Conservation (phyloP, 2,888 invertebrate species). For the Elmis aenea region DNA sequence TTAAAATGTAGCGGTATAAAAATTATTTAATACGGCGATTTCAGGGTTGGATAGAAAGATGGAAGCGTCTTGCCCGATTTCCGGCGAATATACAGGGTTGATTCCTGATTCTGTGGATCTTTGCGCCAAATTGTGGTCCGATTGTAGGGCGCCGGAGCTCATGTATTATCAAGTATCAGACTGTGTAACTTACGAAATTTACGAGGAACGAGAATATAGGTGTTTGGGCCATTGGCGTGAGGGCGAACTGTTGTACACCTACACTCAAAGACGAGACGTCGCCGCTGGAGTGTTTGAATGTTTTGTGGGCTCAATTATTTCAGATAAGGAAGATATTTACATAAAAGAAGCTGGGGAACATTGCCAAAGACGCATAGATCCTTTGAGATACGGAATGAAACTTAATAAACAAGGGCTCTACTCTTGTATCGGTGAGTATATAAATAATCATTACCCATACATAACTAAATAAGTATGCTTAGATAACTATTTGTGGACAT, state of each 20-base stretch:
- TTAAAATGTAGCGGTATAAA: no score
- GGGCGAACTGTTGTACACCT: slow-evolving; percentile 57
- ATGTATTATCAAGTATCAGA: slow-evolving; percentile 64
- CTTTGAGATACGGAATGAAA: slow-evolving; percentile 58
- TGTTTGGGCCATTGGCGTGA: slow-evolving; percentile 65
- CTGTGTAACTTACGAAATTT: slow-evolving; percentile 55
- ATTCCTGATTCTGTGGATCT: slow-evolving; percentile 57
- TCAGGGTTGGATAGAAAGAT: slow-evolving; percentile 17
- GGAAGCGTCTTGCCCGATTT: slow-evolving; percentile 53
- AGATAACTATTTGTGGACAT: no score
- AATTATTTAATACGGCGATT: no score
- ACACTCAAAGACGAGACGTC: slow-evolving; percentile 59
- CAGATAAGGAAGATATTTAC: slow-evolving; percentile 54
- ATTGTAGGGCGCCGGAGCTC: slow-evolving; percentile 58
- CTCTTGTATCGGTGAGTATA: slow-evolving; percentile 31
- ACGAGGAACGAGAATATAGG: slow-evolving; percentile 61
- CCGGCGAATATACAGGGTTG: slow-evolving; percentile 60
- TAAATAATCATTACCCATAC: no score
- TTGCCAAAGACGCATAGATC: slow-evolving; percentile 57
- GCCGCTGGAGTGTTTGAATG: slow-evolving; percentile 57
- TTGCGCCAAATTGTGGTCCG: slow-evolving; percentile 61
- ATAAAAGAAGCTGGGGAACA: slow-evolving; percentile 64
- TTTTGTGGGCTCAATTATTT: slow-evolving; percentile 58
- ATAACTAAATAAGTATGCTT: no score
- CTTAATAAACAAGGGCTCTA: slow-evolving; percentile 47